Conservation (phyloP, 2,888 invertebrate species). For the Dicycla oo region DNA sequence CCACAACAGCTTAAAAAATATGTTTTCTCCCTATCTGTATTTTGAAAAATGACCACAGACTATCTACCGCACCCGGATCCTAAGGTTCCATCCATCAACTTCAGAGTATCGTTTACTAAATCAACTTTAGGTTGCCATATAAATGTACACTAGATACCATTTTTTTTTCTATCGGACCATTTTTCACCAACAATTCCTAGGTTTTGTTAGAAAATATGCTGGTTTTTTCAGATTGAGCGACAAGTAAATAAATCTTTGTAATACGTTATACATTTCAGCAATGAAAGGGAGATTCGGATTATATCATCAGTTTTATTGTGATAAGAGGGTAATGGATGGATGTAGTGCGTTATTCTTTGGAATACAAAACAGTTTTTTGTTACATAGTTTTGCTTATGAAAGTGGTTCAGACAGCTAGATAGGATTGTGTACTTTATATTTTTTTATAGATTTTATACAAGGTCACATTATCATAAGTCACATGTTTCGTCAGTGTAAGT, state of each 20-base stretch:
- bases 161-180: conserved; percentile 46
- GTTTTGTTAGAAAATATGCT: conserved; percentile 38
- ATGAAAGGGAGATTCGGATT: conserved; percentile 28
- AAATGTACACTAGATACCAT: conserved; percentile 19
- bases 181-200: conserved; percentile 54
- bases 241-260: conserved; percentile 59
- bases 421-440: background rate
- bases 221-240: conserved; percentile 53
- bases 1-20: conserved; percentile 31
- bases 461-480: background rate
- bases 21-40: conserved; percentile 36
- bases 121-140: conserved; percentile 46
- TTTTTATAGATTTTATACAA: background rate
- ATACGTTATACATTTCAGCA: conserved; percentile 36
- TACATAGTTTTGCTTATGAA: conserved; percentile 7
- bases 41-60: conserved; percentile 56
- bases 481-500: too few species aligned
- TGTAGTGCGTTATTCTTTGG: conserved; percentile 7
- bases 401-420: background rate
- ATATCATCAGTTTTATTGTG: conserved; percentile 39
- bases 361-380: conserved; percentile 30
- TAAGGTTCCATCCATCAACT: conserved; percentile 60
- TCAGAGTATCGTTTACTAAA: conserved; percentile 57
- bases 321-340: conserved; percentile 7
- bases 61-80: conserved; percentile 44